Evolutionary conservation across 2,797 vertebrate genomes (phyloP).

Genomic region (Bryconaethiops microstoma): DNA sequence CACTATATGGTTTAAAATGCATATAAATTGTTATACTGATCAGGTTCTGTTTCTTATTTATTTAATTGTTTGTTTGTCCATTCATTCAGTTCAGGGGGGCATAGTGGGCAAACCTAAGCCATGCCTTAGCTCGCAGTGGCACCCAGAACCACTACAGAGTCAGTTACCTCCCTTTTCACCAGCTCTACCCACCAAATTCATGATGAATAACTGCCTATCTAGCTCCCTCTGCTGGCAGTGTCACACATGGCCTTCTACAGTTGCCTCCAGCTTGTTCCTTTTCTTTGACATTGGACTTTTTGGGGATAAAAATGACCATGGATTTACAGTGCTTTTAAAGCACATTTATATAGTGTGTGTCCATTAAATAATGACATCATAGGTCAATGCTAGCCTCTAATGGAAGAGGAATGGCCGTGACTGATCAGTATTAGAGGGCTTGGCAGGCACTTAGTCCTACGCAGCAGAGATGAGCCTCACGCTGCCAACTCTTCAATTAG

Average conservation of each 20-base stretch:
- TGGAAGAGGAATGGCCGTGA: constrained; percentile 65
- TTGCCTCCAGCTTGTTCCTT: not conserved
- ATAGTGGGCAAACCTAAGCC: not conserved
- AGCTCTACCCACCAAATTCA: not conserved
- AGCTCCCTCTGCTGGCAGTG: constrained; percentile 20
- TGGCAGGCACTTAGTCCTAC: constrained; percentile 50
- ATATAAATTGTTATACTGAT: no score
- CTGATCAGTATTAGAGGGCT: constrained; percentile 61
- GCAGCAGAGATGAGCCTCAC: constrained; percentile 34
- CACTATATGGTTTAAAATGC: no score
- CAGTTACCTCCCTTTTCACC: not conserved
- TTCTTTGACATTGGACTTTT: constrained; percentile 13
- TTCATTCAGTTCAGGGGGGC: no score
- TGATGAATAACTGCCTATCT: not conserved
- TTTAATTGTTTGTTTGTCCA: no score
- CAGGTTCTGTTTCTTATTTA: no score
- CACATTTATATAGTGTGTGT: constrained; percentile 55
- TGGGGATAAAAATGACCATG: constrained; percentile 6
- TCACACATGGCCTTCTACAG: not conserved
- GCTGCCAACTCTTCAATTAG: constrained; percentile 79
- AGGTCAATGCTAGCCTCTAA: constrained; percentile 64
- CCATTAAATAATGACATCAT: constrained; percentile 67
- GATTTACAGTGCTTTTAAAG: constrained; percentile 48
- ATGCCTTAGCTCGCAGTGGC: not conserved
- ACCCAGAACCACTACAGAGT: not conserved